These are phyloP conservation scores for Chloroceryle amazona DNA, from an alignment of 2,797 vertebrate species.

Conservation along the genomic window DNA sequence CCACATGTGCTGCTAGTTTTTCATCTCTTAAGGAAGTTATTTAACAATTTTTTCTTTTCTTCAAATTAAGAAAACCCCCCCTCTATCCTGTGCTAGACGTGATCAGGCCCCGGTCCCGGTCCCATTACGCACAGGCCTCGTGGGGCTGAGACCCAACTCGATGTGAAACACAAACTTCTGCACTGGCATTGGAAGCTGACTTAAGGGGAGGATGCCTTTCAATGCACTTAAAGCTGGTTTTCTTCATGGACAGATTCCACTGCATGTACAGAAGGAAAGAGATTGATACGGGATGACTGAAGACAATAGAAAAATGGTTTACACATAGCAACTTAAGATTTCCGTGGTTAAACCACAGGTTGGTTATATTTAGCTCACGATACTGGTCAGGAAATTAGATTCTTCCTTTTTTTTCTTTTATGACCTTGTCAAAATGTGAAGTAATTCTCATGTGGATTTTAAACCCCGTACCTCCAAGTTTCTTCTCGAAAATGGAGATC, in stretches of 20 bases:
- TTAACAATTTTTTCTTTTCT: neutral
- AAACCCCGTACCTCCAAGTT: neutral
- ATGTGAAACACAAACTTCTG: neutral
- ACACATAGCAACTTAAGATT: neutral
- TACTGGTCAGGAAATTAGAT: constrained; percentile 24
- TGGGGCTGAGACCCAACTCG: neutral
- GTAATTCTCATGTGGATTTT: neutral
- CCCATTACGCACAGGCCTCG: fast-evolving
- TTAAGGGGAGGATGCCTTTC: neutral
- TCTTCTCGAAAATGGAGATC: neutral
- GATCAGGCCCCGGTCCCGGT: fast-evolving
- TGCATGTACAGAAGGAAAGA: neutral
- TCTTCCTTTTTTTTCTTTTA: neutral
- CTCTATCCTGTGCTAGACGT: fast-evolving
- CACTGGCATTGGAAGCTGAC: neutral
- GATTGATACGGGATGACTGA: neutral
- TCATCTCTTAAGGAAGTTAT: neutral
- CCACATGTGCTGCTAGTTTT: neutral
- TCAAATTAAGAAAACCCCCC: neutral
- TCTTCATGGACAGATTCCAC: neutral
- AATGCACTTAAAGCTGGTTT: neutral
- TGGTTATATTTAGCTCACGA: neutral
- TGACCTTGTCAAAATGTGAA: neutral
- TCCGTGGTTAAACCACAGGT: neutral
- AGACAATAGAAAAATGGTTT: neutral